phyloP scores from a whole-genome alignment of 1,140 invertebrate genomes.

The Drosophila busckii region DNA sequence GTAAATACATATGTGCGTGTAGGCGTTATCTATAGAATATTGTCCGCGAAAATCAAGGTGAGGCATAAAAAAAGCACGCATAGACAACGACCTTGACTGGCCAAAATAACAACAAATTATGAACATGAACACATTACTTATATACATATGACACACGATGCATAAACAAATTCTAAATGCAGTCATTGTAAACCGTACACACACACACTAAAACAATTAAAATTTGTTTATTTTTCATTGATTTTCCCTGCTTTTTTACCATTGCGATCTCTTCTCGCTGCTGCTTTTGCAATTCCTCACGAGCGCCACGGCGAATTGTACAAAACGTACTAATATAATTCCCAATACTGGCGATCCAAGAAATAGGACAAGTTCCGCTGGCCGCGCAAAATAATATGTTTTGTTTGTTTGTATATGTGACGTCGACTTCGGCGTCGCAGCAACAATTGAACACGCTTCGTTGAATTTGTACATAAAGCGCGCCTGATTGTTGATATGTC shows the following conservation, averaged over 20 bases:
- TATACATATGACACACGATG: constrained; percentile 21
- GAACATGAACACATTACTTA: not conserved
- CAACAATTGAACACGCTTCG: constrained; percentile 20
- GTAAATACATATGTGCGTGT: not conserved
- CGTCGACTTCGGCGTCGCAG: constrained; percentile 13
- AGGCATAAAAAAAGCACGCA: constrained; percentile 66
- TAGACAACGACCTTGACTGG: constrained; percentile 62
- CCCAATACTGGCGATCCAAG: constrained; percentile 60
- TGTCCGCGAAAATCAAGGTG: constrained; percentile 60
- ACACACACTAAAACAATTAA: constrained; percentile 12
- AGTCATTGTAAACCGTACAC: constrained; percentile 7
- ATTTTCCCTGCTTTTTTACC: constrained; percentile 51
- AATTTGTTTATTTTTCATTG: constrained; percentile 36
- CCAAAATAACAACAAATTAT: constrained; percentile 32
- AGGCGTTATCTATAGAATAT: constrained; percentile 15
- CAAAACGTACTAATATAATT: constrained; percentile 72
- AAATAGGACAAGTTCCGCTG: constrained; percentile 57
- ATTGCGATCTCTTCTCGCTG: constrained; percentile 52
- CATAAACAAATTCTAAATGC: constrained; percentile 3
- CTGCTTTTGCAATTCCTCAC: constrained; percentile 48
- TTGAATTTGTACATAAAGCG: constrained; percentile 17
- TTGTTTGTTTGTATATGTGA: constrained; percentile 38
- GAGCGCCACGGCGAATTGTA: constrained; percentile 73
- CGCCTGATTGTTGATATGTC: constrained; percentile 33
- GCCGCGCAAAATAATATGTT: constrained; percentile 32